Evolutionary conservation across 2,888 invertebrate genomes (phyloP).

Genomic region (Linnaemya tessellans): DNA sequence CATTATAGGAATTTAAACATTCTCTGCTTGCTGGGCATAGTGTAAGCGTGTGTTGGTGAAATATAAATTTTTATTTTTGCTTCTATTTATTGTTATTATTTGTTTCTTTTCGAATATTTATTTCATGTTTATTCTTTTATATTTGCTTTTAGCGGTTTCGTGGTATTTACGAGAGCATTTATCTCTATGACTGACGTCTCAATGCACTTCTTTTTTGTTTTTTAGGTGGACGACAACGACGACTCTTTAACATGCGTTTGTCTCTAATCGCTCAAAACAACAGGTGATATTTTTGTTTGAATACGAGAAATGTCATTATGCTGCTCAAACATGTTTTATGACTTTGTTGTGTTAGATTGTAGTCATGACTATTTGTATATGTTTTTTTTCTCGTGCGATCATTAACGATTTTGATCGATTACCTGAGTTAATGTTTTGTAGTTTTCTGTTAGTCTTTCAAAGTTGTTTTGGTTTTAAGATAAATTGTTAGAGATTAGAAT

Average conservation of each 20-base stretch:
- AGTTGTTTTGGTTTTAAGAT: slow-evolving; percentile 2
- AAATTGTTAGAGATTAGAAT: slow-evolving; percentile 25
- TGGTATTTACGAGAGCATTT: slow-evolving; percentile 56
- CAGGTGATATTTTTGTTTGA: slow-evolving; percentile 48
- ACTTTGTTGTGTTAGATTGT: background rate
- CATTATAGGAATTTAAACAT: too few relatives aligned
- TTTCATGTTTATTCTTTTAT: slow-evolving; percentile 56
- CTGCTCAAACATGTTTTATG: slow-evolving; percentile 19
- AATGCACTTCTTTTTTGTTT: slow-evolving; percentile 24
- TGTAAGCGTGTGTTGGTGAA: slow-evolving; percentile 27
- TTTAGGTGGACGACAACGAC: background rate
- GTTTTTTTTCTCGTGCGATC: background rate
- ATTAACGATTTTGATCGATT: slow-evolving; percentile 59
- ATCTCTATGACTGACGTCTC: slow-evolving; percentile 64
- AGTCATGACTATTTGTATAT: background rate
- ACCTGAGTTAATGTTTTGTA: slow-evolving; percentile 18
- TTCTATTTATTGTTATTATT: background rate
- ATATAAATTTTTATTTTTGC: slow-evolving; percentile 38
- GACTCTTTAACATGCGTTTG: background rate
- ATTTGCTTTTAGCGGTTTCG: slow-evolving; percentile 61
- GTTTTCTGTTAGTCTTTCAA: slow-evolving; percentile 3
- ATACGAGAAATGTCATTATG: slow-evolving; percentile 32
- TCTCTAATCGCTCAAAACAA: slow-evolving; percentile 27
- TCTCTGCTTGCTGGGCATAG: background rate
- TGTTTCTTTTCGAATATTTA: slow-evolving; percentile 2